A percentile compares a stretch with the other conserved stretches of the same genome.
Evolutionary conservation across 1,140 invertebrate genomes (phyloP).

Genomic region (Campoletis sonorensis): DNA sequence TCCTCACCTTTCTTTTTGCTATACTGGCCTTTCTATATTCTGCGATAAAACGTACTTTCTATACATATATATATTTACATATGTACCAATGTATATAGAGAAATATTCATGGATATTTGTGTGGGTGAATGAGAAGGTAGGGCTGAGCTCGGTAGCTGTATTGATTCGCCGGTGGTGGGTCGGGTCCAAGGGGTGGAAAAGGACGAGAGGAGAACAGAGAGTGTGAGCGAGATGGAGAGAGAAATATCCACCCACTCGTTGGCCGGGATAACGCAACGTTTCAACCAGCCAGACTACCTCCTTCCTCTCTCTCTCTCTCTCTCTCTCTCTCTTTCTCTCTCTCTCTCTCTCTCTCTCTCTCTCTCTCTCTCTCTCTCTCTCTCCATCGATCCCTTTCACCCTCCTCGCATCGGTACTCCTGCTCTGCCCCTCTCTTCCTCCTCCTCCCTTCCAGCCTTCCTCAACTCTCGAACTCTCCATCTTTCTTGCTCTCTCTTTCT

Average conservation of each 20-base stretch:
- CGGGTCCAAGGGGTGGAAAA: constrained; percentile 42
- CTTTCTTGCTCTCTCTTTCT: constrained; percentile 28
- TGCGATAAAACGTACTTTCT: constrained; percentile 15
- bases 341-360: constrained; percentile 25
- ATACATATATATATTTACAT: too few species aligned
- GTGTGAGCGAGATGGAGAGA: constrained; percentile 56
- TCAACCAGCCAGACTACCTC: constrained; percentile 10
- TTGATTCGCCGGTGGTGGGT: constrained; percentile 68
- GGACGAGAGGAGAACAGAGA: constrained; percentile 52
- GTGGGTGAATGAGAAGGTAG: constrained; percentile 60
- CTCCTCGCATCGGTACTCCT: too few species aligned
- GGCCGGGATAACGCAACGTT: constrained; percentile 60
- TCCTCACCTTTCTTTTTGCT: not conserved
- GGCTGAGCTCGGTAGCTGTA: constrained; percentile 70
- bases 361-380: constrained; percentile 19
- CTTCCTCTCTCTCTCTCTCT: constrained; percentile 5
- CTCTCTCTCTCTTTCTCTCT: constrained; percentile 3
- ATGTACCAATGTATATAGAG: constrained; percentile 47
- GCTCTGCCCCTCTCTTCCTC: constrained; percentile 21
- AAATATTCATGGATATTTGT: constrained; percentile 49
- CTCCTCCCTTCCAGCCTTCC: constrained; percentile 42
- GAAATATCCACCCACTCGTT: constrained; percentile 67
- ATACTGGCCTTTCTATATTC: not conserved
- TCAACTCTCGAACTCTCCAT: constrained; percentile 18
- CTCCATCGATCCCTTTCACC: constrained; percentile 33